These are phyloP conservation scores for Anthrax anthrax DNA, from an alignment of 2,888 invertebrate genomes.

Conservation along the genomic window DNA sequence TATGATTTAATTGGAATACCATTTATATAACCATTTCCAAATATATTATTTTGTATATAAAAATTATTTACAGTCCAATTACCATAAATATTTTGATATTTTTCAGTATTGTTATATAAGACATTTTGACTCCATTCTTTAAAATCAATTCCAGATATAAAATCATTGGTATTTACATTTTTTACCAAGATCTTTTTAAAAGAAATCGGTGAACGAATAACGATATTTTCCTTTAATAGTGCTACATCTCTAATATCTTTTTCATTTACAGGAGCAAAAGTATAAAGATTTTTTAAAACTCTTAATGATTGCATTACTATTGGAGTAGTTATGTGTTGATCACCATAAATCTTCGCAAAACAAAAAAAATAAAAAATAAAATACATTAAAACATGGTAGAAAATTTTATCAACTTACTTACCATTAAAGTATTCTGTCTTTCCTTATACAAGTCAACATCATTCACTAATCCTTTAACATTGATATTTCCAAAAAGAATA, in stretches of 20 bases:
- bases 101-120: slow-evolving; percentile 23
- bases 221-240: slow-evolving; percentile 19
- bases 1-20: slow-evolving; percentile 20
- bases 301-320: slow-evolving; percentile 30
- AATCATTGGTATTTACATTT: slow-evolving; percentile 19
- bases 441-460: slow-evolving; percentile 32
- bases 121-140: slow-evolving; percentile 32
- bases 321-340: slow-evolving; percentile 33
- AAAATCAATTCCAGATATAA: slow-evolving; percentile 33
- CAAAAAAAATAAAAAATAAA: too few relatives aligned
- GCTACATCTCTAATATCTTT: slow-evolving; percentile 29
- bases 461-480: slow-evolving; percentile 30
- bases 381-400: too few relatives aligned
- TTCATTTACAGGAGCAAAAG: slow-evolving; percentile 28
- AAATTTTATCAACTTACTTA: slow-evolving; percentile 22
- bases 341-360: slow-evolving; percentile 7
- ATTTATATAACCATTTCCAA: slow-evolving; percentile 25
- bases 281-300: slow-evolving; percentile 24
- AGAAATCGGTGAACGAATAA: slow-evolving; percentile 23
- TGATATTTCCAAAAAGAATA: slow-evolving; percentile 20
- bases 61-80: slow-evolving; percentile 36
- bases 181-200: slow-evolving; percentile 20
- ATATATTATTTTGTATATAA: slow-evolving; percentile 26
- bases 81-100: slow-evolving; percentile 33
- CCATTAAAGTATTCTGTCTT: slow-evolving; percentile 39